These are phyloP conservation scores for Urechis unicinctus DNA, from an alignment of 2,888 invertebrate species.

Conservation along the genomic window DNA sequence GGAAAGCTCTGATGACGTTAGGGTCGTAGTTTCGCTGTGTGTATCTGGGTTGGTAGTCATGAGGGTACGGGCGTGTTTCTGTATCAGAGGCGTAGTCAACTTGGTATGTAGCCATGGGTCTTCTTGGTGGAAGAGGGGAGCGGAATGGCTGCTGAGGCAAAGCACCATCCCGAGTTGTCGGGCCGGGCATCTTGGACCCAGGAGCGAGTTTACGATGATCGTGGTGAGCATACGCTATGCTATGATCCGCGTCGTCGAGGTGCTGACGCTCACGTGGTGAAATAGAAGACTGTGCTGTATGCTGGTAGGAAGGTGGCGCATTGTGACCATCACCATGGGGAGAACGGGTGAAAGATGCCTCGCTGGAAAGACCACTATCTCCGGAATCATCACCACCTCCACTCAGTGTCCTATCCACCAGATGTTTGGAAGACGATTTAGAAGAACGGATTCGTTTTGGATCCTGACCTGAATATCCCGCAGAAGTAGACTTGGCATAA, in stretches of 20 bases:
- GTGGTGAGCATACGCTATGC: background rate
- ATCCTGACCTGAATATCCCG: background rate
- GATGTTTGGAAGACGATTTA: background rate
- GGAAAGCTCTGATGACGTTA: constrained; percentile 14
- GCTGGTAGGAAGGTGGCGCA: background rate
- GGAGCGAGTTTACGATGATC: background rate
- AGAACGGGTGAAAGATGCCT: constrained; percentile 12
- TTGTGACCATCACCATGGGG: background rate
- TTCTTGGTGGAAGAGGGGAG: background rate
- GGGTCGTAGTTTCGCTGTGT: constrained; percentile 10
- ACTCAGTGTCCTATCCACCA: background rate
- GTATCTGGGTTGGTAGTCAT: background rate
- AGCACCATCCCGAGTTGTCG: background rate
- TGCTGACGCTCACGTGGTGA: background rate
- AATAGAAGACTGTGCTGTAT: background rate
- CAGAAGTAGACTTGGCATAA: constrained; percentile 3
- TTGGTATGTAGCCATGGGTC: constrained; percentile 4
- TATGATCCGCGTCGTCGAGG: background rate
- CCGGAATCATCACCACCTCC: constrained; percentile 20
- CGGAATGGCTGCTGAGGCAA: background rate
- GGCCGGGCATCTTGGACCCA: background rate
- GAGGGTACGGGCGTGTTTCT: constrained; percentile 7
- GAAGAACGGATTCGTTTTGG: background rate
- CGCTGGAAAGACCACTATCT: constrained; percentile 23
- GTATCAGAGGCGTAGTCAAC: constrained; percentile 22